phyloP scores from a whole-genome alignment of 2,113 vertebrate genomes.

The Mesitornis unicolor region DNA sequence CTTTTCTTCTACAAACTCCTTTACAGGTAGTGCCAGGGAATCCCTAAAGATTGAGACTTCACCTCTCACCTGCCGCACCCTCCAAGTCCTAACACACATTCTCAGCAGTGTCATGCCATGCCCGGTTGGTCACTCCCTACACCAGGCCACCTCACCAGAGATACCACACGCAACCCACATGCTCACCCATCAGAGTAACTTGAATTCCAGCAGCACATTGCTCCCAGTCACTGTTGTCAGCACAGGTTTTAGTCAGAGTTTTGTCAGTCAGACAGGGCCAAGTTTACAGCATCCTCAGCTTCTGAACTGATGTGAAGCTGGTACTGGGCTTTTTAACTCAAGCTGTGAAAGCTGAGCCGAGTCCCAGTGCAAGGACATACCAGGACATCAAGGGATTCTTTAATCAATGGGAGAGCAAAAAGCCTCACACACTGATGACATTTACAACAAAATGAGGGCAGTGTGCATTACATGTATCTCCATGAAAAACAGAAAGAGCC shows the following conservation, averaged over 20 bases:
- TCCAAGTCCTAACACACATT: not conserved
- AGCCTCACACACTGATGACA: not conserved
- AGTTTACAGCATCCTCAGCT: not conserved
- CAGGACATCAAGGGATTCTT: not conserved
- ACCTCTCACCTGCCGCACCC: not conserved
- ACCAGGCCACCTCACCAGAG: not conserved
- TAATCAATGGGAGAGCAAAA: not conserved
- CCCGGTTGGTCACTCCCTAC: not conserved
- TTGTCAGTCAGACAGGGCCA: not conserved
- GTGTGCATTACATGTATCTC: not conserved
- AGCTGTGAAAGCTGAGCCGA: not conserved
- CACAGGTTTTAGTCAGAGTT: not conserved
- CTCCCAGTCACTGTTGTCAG: not conserved
- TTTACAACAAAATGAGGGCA: not conserved
- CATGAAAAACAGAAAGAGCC: not conserved
- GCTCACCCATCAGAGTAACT: not conserved
- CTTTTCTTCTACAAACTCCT: not conserved
- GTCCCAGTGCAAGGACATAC: not conserved
- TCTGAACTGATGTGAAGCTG: not conserved
- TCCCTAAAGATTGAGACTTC: not conserved
- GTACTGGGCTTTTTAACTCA: not conserved
- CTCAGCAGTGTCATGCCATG: not conserved
- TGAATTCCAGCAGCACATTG: not conserved
- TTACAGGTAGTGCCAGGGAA: not conserved
- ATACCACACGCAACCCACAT: not conserved